Conservation (phyloP, 2,888 invertebrate genomes). For the Adineta ricciae region DNA sequence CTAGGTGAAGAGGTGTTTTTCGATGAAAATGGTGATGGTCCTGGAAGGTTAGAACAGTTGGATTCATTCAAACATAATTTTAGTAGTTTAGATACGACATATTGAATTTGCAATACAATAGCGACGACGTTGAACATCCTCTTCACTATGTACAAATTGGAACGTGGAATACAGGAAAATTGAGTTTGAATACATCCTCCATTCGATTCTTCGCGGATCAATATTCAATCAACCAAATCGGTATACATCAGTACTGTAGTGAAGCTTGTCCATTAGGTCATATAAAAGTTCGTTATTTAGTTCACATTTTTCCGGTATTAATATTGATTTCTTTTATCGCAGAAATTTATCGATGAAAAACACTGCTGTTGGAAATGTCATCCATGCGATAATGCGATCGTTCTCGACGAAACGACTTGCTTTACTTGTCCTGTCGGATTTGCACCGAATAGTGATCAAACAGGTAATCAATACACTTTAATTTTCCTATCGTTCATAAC, state of each 20-base stretch:
- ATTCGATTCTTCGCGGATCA: slow-evolving; percentile 49
- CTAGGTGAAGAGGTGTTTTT: slow-evolving; percentile 58
- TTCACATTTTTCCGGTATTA: background rate
- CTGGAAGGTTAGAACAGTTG: slow-evolving; percentile 58
- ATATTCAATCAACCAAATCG: slow-evolving; percentile 23
- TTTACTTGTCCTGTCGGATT: slow-evolving; percentile 58
- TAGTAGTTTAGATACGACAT: slow-evolving; percentile 61
- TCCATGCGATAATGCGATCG: slow-evolving; percentile 19
- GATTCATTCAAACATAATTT: no score
- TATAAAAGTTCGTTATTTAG: background rate
- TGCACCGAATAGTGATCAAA: slow-evolving; percentile 59
- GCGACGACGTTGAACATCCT: slow-evolving; percentile 42
- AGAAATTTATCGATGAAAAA: slow-evolving; percentile 16
- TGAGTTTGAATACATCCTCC: slow-evolving; percentile 50
- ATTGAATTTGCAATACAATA: slow-evolving; percentile 60
- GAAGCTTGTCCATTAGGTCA: background rate
- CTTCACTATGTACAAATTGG: slow-evolving; percentile 60
- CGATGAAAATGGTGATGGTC: slow-evolving; percentile 66
- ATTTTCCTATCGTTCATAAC: no score
- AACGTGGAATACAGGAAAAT: slow-evolving; percentile 59
- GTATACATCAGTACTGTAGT: background rate
- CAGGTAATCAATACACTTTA: slow-evolving; percentile 51
- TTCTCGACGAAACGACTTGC: slow-evolving; percentile 56
- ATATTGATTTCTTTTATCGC: background rate
- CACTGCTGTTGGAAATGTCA: slow-evolving; percentile 32